These are phyloP conservation scores for Oscheius sp. DNA, from an alignment of 2,888 invertebrate species.

Conservation along the genomic window DNA sequence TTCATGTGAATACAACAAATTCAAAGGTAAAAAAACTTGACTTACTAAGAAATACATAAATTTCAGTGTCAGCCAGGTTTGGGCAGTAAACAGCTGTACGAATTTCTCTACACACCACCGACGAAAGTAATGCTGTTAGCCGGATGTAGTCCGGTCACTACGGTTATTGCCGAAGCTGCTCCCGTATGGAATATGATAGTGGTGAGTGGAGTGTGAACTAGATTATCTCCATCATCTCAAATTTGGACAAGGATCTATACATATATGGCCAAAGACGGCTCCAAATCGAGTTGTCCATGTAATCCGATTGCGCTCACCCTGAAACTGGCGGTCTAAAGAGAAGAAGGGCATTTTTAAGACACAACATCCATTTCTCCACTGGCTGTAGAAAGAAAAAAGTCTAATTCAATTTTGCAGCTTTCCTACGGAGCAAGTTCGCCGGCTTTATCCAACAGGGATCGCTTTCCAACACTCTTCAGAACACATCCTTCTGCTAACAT, in stretches of 20 bases:
- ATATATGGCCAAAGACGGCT: constrained; percentile 24
- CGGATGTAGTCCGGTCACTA: constrained; percentile 98
- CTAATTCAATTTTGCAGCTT: constrained; percentile 79
- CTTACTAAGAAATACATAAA: constrained; percentile 8
- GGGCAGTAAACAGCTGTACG: constrained; percentile 98
- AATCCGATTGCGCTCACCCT: constrained; percentile 31
- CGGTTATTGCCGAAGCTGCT: constrained; percentile 97
- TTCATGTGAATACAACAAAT: constrained; percentile 70
- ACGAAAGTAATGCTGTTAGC: constrained; percentile 91
- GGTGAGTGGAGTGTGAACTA: constrained; percentile 80
- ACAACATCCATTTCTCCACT: constrained; percentile 17
- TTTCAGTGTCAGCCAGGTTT: constrained; percentile 95
- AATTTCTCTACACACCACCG: constrained; percentile 86
- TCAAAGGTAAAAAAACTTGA: constrained; percentile 61
- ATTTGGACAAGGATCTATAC: constrained; percentile 1
- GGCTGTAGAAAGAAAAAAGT: background rate
- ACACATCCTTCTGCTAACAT: constrained; percentile 99
- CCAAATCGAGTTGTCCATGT: constrained; percentile 34
- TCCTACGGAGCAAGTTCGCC: constrained; percentile 99
- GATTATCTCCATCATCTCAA: constrained; percentile 15
- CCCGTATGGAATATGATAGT: constrained; percentile 99
- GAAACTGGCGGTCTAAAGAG: constrained; percentile 21
- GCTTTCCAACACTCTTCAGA: constrained; percentile 96
- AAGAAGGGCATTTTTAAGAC: constrained; percentile 33
- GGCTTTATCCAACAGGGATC: constrained; percentile 92